phyloP scores from a whole-genome alignment of 1,140 invertebrate species.

The Ylistrum balloti region DNA sequence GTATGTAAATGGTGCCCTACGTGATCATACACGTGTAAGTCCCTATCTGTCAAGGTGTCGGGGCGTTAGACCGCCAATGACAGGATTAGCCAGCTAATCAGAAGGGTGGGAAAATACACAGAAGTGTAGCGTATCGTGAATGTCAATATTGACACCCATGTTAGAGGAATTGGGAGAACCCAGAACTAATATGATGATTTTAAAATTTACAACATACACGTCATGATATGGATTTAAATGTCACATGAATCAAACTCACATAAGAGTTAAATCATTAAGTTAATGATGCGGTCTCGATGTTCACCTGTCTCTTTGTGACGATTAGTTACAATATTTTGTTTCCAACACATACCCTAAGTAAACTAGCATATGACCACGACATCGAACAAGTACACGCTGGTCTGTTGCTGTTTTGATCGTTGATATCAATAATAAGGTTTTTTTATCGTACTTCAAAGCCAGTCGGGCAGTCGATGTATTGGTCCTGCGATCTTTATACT shows the following conservation, averaged over 20 bases:
- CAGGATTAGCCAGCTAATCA: conserved; percentile 13
- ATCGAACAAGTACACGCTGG: not conserved
- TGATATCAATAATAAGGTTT: not conserved
- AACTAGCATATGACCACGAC: not conserved
- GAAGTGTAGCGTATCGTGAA: not conserved
- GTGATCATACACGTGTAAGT: too few relatives aligned
- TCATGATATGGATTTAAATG: conserved; percentile 29
- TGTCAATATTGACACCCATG: not conserved
- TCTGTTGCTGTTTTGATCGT: conserved; percentile 8
- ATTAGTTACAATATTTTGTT: conserved; percentile 40
- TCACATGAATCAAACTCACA: not conserved
- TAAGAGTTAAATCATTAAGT: not conserved
- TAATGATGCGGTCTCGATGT: not conserved
- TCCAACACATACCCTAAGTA: not conserved
- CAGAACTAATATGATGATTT: not conserved
- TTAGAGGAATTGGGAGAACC: not conserved
- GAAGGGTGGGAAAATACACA: conserved; percentile 24
- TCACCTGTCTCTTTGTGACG: not conserved
- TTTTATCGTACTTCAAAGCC: not conserved
- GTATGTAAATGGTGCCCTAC: too few relatives aligned
- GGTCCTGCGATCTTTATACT: not conserved
- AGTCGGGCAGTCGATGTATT: not conserved
- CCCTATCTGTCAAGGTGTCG: not conserved
- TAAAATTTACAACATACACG: conserved; percentile 1
- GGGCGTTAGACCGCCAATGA: not conserved